Conservation (phyloP, 2,888 invertebrate species). For the Vesta saturnalis region DNA sequence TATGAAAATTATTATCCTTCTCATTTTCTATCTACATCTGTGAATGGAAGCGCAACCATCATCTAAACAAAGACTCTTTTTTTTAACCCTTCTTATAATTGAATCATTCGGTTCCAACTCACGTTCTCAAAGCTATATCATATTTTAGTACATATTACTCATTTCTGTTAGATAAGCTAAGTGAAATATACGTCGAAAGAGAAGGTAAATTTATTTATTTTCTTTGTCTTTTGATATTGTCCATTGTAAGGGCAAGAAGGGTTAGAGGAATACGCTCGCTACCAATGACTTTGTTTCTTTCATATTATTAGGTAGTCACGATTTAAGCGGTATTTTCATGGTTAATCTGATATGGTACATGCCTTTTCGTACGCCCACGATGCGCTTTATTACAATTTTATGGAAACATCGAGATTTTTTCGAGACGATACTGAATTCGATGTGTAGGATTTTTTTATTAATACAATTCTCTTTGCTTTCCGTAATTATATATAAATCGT, state of each 20-base stretch:
- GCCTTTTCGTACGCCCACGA: slow-evolving; percentile 36
- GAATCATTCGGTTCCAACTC: slow-evolving; percentile 44
- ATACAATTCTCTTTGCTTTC: neutral
- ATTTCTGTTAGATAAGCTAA: slow-evolving; percentile 44
- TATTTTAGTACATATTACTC: slow-evolving; percentile 47
- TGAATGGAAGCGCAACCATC: slow-evolving; percentile 19
- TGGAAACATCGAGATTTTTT: slow-evolving; percentile 36
- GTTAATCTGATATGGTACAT: slow-evolving; percentile 38
- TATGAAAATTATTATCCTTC: slow-evolving; percentile 1
- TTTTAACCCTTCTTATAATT: slow-evolving; percentile 39
- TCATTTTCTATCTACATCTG: slow-evolving; percentile 18
- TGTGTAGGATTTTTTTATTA: slow-evolving; percentile 23
- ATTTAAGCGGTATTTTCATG: slow-evolving; percentile 40
- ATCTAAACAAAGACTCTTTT: slow-evolving; percentile 18
- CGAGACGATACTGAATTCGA: slow-evolving; percentile 25
- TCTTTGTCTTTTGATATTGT: slow-evolving; percentile 16
- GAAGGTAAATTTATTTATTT: slow-evolving; percentile 6
- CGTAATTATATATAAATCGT: neutral
- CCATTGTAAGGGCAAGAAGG: slow-evolving; percentile 18
- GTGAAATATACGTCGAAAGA: slow-evolving; percentile 21
- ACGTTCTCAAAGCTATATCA: slow-evolving; percentile 46
- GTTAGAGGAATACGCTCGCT: slow-evolving; percentile 21
- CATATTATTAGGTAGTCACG: slow-evolving; percentile 43
- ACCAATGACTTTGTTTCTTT: slow-evolving; percentile 38
- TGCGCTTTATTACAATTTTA: slow-evolving; percentile 39